Evolutionary conservation across 2,113 vertebrate genomes (phyloP), one percentile per base, ranked within the genome.

Genomic region (Caranx ignobilis): DNA sequence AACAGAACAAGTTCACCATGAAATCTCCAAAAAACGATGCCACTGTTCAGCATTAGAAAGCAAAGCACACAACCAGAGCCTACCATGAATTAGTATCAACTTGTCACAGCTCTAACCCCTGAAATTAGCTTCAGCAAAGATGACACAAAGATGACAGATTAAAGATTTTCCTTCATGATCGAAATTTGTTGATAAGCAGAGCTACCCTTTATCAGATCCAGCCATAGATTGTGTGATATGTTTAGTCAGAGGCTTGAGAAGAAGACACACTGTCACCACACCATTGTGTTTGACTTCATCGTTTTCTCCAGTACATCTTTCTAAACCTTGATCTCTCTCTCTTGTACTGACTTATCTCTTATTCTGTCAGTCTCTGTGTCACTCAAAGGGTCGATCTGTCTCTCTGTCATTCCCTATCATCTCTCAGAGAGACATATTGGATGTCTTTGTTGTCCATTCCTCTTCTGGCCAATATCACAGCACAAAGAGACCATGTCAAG

Each of bases 171-270:
- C 16, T 68, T 39, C 13, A 45, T 21, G 61, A 79, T 63, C 39
- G 21, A 35, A 74, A 31, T 2, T 0, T 57, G n/a, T 37, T 47
- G 64, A 57, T 66, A 73, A 57, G 39, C 50, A 31, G 37, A 48
- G 19, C 19, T 52, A 1, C 43, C 66, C 52, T 61, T 59, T 10
- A 62, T 81, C 71, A 35, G 11, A 21, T 57, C 70, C 50, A 52
- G 31, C 18, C 7, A 9, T n/a, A 31, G 65, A 69, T 41, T 21
- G 26, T 48, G 39, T 64, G 64, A 60, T 50, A 5, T 61, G 35
- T 82, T 77, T 75, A 59, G 65, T 64, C 34, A 8, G 57, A 71
- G 37, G 18, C 59, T 62, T 35, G 15, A 72, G 32, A 77, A 48
- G 55, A 65, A 18, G 41, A 31, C 16, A 45, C 6, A 1, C 48